phyloP scores from a whole-genome alignment of 2,113 vertebrate species.

The Natator depressus region DNA sequence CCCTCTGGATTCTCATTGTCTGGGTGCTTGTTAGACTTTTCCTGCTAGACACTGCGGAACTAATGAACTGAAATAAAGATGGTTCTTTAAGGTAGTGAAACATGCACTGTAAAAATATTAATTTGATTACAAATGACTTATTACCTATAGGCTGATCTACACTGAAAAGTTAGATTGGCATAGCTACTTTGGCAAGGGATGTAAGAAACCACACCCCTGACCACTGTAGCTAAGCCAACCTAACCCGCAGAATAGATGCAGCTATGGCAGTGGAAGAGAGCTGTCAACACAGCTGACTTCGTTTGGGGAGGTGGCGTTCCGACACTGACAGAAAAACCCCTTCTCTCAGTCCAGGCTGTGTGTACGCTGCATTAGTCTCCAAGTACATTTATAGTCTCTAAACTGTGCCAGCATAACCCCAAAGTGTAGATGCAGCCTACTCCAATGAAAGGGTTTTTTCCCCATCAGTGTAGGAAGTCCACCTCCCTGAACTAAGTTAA shows the following conservation, averaged over 20 bases:
- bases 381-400: background rate
- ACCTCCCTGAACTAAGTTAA: background rate
- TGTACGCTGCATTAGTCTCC: background rate
- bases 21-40: conserved; percentile 78
- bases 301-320: background rate
- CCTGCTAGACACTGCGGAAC: conserved; percentile 45
- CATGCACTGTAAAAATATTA: background rate
- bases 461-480: background rate
- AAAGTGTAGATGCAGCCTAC: background rate
- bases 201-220: background rate
- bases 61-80: conserved; percentile 71
- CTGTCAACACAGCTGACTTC: background rate
- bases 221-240: background rate
- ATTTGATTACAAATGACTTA: background rate
- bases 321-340: background rate
- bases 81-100: background rate
- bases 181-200: background rate
- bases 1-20: conserved; percentile 75
- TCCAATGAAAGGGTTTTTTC: background rate
- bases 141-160: background rate
- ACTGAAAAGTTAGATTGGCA: background rate
- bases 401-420: background rate
- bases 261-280: background rate
- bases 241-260: background rate
- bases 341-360: background rate